Evolutionary conservation across 2,797 vertebrate genomes (phyloP), one percentile per base, ranked within the genome.

Genomic region (Catostomus latipinnis): DNA sequence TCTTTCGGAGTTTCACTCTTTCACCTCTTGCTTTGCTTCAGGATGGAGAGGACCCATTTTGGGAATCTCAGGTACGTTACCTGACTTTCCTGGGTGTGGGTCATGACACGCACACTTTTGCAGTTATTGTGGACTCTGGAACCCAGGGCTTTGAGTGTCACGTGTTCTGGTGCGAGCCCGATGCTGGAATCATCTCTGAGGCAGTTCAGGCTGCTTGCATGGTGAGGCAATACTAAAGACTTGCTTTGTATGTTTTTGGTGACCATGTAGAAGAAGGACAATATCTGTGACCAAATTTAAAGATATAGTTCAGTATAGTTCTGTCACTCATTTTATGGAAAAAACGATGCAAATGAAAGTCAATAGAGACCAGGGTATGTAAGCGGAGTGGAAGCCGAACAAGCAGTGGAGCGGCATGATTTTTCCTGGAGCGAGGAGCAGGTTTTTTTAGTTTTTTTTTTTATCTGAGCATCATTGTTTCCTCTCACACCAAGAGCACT

Each of bases 51-150:
- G 92, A 93, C 14, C 84, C 94, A 6, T 84, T 97, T 60, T 99
- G 96, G 96, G 95, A 97, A 87, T 96, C 94, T 76, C 95, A 96
- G 85, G 96, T 98, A 53, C 94, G 97, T 8, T 96, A 96, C 1
- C 93, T 99, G 89, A 98, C 96, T 83, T 99, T 99, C 80, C 95
- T 99, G 84, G 97, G 97, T 0, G 93, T 98, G 34, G 97, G 97
- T 80, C 95, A 93, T 0, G 96, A 98, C 67, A 93, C 94, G 8
- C 96, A 95, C 90, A 97, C 96, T 58, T 97, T 99, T 6, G 97
- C 96, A 0, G 93, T 98, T 84, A 98, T 99, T 14, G 94, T 94
- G 0, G 97, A 99, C 13, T 92, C 92, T 0, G 96, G 96, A 46
- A 93, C 84, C 0, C 95, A 96, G 82, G 91, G 83, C 14, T 99